A percentile compares a stretch with the other conserved stretches of the same genome.
These are phyloP conservation scores for Linyphia triangularis DNA, from an alignment of 2,888 invertebrate species.

Conservation along the genomic window DNA sequence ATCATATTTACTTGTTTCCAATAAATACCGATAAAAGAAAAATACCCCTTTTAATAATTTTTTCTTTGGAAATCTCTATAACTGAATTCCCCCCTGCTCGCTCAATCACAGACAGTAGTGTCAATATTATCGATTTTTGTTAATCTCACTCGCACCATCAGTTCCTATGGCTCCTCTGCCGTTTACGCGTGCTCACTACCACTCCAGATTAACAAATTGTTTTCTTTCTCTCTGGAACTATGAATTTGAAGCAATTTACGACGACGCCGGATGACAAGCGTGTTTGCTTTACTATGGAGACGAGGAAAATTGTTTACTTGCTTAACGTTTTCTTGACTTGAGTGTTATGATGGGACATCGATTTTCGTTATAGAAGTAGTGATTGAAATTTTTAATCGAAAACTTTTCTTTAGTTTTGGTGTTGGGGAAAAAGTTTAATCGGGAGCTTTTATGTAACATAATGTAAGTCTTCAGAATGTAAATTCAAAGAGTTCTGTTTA, in stretches of 20 bases:
- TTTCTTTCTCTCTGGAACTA: constrained; percentile 24
- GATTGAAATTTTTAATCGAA: constrained; percentile 14
- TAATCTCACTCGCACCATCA: neutral
- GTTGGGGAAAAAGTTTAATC: no score
- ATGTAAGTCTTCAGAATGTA: no score
- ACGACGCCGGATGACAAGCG: neutral
- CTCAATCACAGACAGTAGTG: constrained; percentile 1
- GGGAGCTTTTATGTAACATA: no score
- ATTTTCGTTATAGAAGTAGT: neutral
- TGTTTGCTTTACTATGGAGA: constrained; percentile 9
- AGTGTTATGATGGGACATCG: constrained; percentile 15
- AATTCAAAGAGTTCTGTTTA: no score
- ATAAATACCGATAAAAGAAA: constrained; percentile 14
- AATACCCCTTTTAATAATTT: neutral
- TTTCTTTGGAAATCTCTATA: neutral
- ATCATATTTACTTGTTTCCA: constrained; percentile 13
- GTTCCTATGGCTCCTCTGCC: neutral
- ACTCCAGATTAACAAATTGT: constrained; percentile 30
- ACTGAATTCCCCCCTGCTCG: neutral
- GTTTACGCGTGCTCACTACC: neutral
- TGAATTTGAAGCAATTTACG: constrained; percentile 23
- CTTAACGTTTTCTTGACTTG: neutral
- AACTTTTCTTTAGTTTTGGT: neutral
- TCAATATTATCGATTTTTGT: constrained; percentile 38
- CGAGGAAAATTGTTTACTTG: constrained; percentile 1